Conservation (phyloP, 2,888 invertebrate species). For the Priocnemis perturbator region DNA sequence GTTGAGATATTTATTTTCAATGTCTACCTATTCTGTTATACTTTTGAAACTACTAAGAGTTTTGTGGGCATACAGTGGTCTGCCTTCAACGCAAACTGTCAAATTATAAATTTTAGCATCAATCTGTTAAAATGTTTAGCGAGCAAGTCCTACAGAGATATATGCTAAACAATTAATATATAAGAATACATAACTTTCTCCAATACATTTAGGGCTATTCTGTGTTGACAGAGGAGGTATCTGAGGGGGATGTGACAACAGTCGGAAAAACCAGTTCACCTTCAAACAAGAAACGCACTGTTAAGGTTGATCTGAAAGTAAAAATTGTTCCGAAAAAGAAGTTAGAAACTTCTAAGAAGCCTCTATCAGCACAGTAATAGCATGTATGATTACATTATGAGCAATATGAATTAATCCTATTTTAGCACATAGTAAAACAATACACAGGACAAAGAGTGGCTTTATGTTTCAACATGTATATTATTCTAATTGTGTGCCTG, state of each 20-base stretch:
- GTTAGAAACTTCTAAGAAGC: slow-evolving; percentile 66
- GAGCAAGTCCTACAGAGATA: too few species aligned
- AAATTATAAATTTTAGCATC: too few species aligned
- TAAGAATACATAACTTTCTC: slow-evolving; percentile 59
- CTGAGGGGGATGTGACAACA: slow-evolving; percentile 62
- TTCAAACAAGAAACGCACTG: slow-evolving; percentile 72
- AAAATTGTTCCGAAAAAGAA: slow-evolving; percentile 73
- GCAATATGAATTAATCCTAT: slow-evolving; percentile 7
- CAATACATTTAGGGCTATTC: slow-evolving; percentile 54
- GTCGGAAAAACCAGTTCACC: slow-evolving; percentile 62
- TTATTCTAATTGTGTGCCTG: neutral
- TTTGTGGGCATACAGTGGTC: too few species aligned
- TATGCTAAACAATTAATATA: slow-evolving; percentile 46
- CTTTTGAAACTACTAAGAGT: too few species aligned
- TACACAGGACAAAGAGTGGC: slow-evolving; percentile 23
- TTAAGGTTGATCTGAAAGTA: slow-evolving; percentile 73
- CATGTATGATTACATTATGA: slow-evolving; percentile 25
- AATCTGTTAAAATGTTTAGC: too few species aligned
- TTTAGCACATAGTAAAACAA: slow-evolving; percentile 73
- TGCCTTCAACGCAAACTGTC: too few species aligned
- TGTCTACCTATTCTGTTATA: too few species aligned
- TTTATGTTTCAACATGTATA: slow-evolving; percentile 23
- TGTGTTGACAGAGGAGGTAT: slow-evolving; percentile 72
- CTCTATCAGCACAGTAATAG: slow-evolving; percentile 71
- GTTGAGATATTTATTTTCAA: too few species aligned